Base-by-base conservation (phyloP, 2,888 invertebrate genomes). In the Tachina grossa region DNA sequence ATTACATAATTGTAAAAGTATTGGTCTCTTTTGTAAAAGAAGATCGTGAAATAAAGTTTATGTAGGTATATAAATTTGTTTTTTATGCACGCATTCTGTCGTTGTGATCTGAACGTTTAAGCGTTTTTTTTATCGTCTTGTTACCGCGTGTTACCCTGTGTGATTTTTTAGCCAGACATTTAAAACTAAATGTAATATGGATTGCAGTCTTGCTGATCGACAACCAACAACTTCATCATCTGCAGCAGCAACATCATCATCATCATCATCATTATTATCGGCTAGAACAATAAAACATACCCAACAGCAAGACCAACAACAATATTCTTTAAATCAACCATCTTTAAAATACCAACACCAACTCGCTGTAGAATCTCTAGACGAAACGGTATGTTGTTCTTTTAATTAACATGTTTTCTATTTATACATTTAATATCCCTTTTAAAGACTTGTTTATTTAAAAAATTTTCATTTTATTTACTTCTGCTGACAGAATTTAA, bases 151-250 rank as follows among this genome's bases (percentile, higher is more conserved):
- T 69, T 65, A 59, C 83, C 66, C 51, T 63, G 59, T 85, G 65
- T 83, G 83, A 68, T 75, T 75, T 71, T 84, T 84, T 80, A 85
- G 77, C 82, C 74, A 83, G 85, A 85, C 81, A 80, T 83, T 78
- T 76, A 80, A 85, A 72, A 85, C 55, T 79, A 85, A 85, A 83
- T 88, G 88, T 85, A 88, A 88, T 88, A 88, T 88, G 88, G 88
- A 88, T 88, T 88, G 88, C 88, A 88, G 88, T 88, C 88, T 88
- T 88, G 87, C 88, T 87, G 88, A 88, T 84, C 85, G 87, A 83
- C 86, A 85, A 80, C 76, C 79, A 69, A 49, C 78, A 78, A 74
- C 61, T 51, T 45, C 77, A 16, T 49, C 59, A 53, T 45, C 72
- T 59, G n/a, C 76, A 19, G 1, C 83, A 76, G 13, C 53, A 66